These are phyloP conservation scores for Axis porcinus DNA, from an alignment of 2,113 vertebrate genomes.

Conservation along the genomic window DNA sequence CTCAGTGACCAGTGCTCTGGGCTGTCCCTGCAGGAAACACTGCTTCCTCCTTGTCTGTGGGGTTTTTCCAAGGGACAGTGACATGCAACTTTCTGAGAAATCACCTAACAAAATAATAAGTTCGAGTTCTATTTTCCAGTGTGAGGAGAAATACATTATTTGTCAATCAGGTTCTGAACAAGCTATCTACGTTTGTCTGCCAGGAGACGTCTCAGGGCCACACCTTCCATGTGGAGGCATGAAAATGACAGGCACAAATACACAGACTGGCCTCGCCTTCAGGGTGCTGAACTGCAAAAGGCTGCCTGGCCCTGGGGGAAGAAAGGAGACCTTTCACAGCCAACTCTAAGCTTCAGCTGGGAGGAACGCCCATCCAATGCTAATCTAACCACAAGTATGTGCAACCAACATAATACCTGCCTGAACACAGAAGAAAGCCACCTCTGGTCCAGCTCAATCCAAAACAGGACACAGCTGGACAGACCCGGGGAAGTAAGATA, in stretches of 20 bases:
- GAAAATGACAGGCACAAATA: not conserved
- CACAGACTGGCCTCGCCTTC: not conserved
- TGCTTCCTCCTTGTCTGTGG: not conserved
- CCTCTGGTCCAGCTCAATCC: not conserved
- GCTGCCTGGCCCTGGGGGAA: not conserved
- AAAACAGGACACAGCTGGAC: conserved; percentile 35
- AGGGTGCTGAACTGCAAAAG: not conserved
- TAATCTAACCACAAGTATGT: not conserved
- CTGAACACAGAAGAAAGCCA: not conserved
- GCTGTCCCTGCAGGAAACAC: not conserved
- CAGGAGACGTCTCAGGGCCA: not conserved
- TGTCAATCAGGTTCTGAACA: not conserved
- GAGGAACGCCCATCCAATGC: not conserved
- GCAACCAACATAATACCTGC: not conserved
- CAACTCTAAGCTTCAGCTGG: not conserved
- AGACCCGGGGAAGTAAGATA: not conserved
- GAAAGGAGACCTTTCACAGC: not conserved
- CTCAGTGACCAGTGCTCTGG: not conserved
- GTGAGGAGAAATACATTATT: not conserved
- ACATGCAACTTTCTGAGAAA: not conserved
- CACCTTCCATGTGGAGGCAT: not conserved
- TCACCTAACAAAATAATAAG: not conserved
- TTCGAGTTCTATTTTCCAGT: not conserved
- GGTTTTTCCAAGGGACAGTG: not conserved
- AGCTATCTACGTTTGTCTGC: not conserved